Conservation (phyloP, 1,140 invertebrate genomes). For the Orussus abietinus region DNA sequence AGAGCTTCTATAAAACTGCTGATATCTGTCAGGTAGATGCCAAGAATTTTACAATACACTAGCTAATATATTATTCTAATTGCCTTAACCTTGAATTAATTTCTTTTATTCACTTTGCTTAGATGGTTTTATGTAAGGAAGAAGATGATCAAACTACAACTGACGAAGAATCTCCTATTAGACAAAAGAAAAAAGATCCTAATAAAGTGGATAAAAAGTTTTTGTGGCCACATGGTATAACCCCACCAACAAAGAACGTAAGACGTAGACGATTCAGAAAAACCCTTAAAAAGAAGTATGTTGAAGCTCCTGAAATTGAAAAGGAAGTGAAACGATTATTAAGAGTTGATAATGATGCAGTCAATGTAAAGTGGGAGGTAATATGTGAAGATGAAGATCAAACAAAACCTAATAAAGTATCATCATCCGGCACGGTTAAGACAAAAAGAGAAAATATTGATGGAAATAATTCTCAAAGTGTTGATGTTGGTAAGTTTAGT, state of each 20-base stretch:
- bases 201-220: constrained; percentile 94
- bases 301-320: constrained; percentile 96
- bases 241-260: constrained; percentile 93
- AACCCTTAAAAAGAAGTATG: constrained; percentile 94
- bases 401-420: constrained; percentile 55
- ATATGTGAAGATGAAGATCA: constrained; percentile 86
- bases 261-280: constrained; percentile 89
- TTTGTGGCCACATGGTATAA: constrained; percentile 89
- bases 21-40: constrained; percentile 82
- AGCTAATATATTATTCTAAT: constrained; percentile 1
- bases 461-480: constrained; percentile 45
- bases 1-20: constrained; percentile 96
- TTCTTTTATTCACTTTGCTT: constrained; percentile 8
- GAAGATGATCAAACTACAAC: constrained; percentile 72
- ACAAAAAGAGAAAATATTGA: constrained; percentile 56
- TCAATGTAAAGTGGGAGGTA: constrained; percentile 87
- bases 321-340: constrained; percentile 92
- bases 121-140: constrained; percentile 82
- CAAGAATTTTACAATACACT: not conserved
- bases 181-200: constrained; percentile 86
- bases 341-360: constrained; percentile 87
- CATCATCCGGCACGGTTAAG: constrained; percentile 57
- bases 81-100: constrained; percentile 6
- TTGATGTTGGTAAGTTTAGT: constrained; percentile 52
- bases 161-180: constrained; percentile 78